Base-by-base conservation (phyloP, 2,888 invertebrate species). In the Catonia carolina region DNA sequence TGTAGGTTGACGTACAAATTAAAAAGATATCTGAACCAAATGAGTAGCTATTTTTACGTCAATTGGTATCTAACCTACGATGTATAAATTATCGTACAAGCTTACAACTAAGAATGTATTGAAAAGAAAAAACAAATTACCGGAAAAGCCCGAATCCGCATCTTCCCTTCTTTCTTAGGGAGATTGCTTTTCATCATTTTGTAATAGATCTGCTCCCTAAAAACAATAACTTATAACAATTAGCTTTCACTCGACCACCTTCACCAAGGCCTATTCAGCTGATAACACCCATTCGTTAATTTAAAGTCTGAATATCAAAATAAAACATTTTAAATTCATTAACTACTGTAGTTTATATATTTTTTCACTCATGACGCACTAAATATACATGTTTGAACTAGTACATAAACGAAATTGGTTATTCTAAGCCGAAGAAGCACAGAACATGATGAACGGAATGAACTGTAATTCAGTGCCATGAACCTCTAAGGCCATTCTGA, bases 91-190 rank as follows among this genome's bases (percentile, higher is more conserved):
- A 14, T 45, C n/a, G 6, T 23, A 15, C 7, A 22, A 45, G 20
- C 33, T n/a, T 18, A 20, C 8, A 33, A 12, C 22, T 12, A 22
- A 18, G n/a, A 31, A 37, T 10, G 12, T 3, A 57, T 2, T 8
- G 45, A 45, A 52, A 33, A n/a, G 49, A 5, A 33, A 35, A 42
- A 39, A 62, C 49, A 63, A 83, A 92, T 93, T 79, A 96, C 95
- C 74, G 96, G 95, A 78, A 97, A 97, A 67, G 96, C 95, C 75
- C 95, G 83, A 72, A 97, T 97, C 73, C 97, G 84, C 95, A 96
- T 95, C 79, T 96, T 96, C 79, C 87, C 86, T 78, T 92, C 92
- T 77, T 91, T 91, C 76, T 91, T 92, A 69, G 86, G 85, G 75
- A 86, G 78, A 68, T 84, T 79, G 73, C 83, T 76, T 66, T 69